Percentiles rank a stretch among this genome's conserved stretches.
Evolutionary conservation across 2,797 vertebrate species (phyloP).

Genomic region (Xiphophorus birchmanni): DNA sequence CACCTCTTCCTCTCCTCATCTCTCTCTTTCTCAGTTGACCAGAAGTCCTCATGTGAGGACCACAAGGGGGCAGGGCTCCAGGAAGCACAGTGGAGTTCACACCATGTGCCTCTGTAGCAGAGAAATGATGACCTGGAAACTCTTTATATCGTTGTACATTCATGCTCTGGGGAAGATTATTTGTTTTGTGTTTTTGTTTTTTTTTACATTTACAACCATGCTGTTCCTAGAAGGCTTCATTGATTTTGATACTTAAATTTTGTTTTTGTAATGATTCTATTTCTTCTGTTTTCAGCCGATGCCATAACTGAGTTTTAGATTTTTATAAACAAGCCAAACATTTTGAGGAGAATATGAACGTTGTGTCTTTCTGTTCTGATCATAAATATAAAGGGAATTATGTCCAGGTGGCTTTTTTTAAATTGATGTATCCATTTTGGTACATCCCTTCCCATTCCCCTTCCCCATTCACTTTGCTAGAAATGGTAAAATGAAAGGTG

Average conservation of each 20-base stretch:
- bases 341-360: neutral
- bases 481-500: slow-evolving; percentile 20
- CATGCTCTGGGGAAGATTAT: slow-evolving; percentile 17
- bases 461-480: slow-evolving; percentile 23
- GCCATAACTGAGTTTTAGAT: neutral
- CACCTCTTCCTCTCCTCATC: neutral
- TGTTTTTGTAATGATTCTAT: neutral
- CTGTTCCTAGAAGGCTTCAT: slow-evolving; percentile 10
- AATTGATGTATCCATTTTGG: slow-evolving; percentile 41
- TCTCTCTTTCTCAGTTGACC: slow-evolving; percentile 14
- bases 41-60: slow-evolving; percentile 26
- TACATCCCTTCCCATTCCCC: neutral
- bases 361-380: slow-evolving; percentile 30
- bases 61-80: neutral
- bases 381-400: slow-evolving; percentile 24
- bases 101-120: slow-evolving; percentile 29
- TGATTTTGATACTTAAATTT: neutral
- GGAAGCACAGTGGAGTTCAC: slow-evolving; percentile 23
- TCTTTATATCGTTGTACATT: slow-evolving; percentile 33
- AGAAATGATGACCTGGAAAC: slow-evolving; percentile 19
- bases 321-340: neutral
- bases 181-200: neutral
- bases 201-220: slow-evolving; percentile 21
- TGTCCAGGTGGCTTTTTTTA: slow-evolving; percentile 30
- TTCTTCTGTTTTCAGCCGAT: neutral